Evolutionary conservation across 2,113 vertebrate species (phyloP), one percentile per base, ranked within the genome.

Genomic region (Mastomys coucha): DNA sequence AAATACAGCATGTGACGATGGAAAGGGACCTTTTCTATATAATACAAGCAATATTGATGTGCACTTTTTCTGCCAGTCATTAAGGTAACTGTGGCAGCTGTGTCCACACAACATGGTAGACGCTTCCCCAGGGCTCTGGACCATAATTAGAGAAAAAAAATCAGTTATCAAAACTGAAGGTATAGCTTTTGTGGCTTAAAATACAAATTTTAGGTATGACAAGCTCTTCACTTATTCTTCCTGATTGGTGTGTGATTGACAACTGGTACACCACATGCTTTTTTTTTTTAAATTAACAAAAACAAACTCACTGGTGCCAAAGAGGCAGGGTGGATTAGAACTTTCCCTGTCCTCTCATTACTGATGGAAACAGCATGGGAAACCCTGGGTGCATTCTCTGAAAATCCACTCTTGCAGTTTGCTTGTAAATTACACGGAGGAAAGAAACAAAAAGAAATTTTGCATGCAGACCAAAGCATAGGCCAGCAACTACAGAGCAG

Each of bases 161-260:
- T 88, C 77, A 51, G 58, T 85, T 94, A 80, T 90, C 39, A 73
- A 72, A 97, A 89, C 19, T 92, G 51, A 80, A 87, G 31, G 45
- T 90, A 7, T 91, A 33, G 92, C 91, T 98, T 84, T 91, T 93
- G 4, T 65, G 78, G 51, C 58, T 93, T 76, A 84, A 67, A 58
- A 10, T 28, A 22, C 76, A 72, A 7, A 80, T 89, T 65, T 67
- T 45, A 60, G 0, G 60, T 93, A 17, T 56, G 26, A 67, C 1
- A 20, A 88, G 81, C 72, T 69, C 65, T 87, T 88, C 1, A 49
- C 7, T 13, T 28, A 0, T 96, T 96, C 78, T 91, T 95, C 89
- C 89, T 91, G 63, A 96, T 98, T 97, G 97, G 26, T 97, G 72
- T 97, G 91, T 96, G 94, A 96, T 96, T 97, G 98, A 94, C 96